A percentile compares a stretch with the other conserved stretches of the same genome.
Evolutionary conservation across 2,888 invertebrate genomes (phyloP).

Genomic region (Cinara cedri): DNA sequence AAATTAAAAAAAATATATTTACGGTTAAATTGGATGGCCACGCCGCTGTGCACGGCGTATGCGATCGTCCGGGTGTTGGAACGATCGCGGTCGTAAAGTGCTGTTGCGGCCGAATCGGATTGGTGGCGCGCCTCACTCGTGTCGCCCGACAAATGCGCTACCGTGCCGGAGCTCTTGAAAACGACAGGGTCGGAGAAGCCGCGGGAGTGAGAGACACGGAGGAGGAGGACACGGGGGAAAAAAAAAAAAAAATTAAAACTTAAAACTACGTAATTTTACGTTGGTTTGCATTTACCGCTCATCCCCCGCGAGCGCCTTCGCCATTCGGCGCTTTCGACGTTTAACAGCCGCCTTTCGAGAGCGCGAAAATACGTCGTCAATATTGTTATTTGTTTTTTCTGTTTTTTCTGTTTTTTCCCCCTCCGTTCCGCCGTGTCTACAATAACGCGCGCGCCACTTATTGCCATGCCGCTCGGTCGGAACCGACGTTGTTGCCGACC

Average conservation of each 20-base stretch:
- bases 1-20: no score
- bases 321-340: slow-evolving; percentile 36
- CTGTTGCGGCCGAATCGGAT: not conserved
- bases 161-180: no score
- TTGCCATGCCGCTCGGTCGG: no score
- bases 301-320: slow-evolving; percentile 27
- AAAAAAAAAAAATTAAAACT: not conserved
- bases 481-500: slow-evolving; percentile 38
- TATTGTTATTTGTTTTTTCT: slow-evolving; percentile 17
- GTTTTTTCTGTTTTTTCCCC: not conserved
- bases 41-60: no score
- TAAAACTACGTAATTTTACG: slow-evolving; percentile 4
- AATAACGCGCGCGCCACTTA: no score
- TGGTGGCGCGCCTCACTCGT: not conserved
- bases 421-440: slow-evolving; percentile 1
- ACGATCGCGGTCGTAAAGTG: not conserved
- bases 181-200: no score
- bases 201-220: no score
- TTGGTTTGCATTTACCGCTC: slow-evolving; percentile 46
- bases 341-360: slow-evolving; percentile 27
- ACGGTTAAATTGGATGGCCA: slow-evolving; percentile 1
- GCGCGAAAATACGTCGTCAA: slow-evolving; percentile 21
- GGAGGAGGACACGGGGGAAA: no score
- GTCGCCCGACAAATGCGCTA: not conserved
- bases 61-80: no score